phyloP scores from a whole-genome alignment of 2,888 invertebrate species.

The Dendrolimus houi region DNA sequence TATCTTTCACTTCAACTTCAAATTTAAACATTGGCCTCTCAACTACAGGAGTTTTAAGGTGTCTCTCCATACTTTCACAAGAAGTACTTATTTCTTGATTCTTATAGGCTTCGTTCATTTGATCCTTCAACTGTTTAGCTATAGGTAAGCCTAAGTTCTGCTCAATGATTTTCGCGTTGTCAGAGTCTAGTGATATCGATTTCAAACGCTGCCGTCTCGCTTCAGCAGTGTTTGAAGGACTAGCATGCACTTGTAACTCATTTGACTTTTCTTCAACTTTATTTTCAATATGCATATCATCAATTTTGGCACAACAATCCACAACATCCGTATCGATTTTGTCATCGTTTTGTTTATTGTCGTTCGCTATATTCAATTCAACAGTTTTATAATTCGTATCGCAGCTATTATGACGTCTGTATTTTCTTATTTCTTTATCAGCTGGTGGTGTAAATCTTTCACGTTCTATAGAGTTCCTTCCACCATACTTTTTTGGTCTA shows the following conservation, averaged over 20 bases:
- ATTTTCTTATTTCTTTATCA: constrained; percentile 57
- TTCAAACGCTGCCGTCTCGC: constrained; percentile 69
- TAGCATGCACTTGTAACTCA: constrained; percentile 39
- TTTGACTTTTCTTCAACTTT: constrained; percentile 35
- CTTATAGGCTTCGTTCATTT: constrained; percentile 66
- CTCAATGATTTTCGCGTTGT: constrained; percentile 75
- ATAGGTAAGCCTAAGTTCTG: constrained; percentile 73
- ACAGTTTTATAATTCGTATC: constrained; percentile 60
- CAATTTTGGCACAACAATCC: constrained; percentile 60
- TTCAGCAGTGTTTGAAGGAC: constrained; percentile 46
- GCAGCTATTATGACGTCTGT: constrained; percentile 61
- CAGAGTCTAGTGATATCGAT: constrained; percentile 75
- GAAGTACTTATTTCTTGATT: constrained; percentile 60
- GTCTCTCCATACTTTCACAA: constrained; percentile 56
- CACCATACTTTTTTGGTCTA: constrained; percentile 53
- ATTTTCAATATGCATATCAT: constrained; percentile 39
- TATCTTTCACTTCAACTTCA: constrained; percentile 48
- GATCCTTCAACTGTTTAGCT: constrained; percentile 70
- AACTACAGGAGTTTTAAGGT: constrained; percentile 40
- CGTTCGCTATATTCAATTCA: constrained; percentile 46
- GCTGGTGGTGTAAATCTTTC: constrained; percentile 61
- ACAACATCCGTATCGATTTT: constrained; percentile 39
- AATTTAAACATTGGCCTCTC: constrained; percentile 61
- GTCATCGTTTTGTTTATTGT: constrained; percentile 38
- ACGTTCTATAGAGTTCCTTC: constrained; percentile 60